Evolutionary conservation across 2,797 vertebrate species (phyloP).

Genomic region (Valencia hispanica): DNA sequence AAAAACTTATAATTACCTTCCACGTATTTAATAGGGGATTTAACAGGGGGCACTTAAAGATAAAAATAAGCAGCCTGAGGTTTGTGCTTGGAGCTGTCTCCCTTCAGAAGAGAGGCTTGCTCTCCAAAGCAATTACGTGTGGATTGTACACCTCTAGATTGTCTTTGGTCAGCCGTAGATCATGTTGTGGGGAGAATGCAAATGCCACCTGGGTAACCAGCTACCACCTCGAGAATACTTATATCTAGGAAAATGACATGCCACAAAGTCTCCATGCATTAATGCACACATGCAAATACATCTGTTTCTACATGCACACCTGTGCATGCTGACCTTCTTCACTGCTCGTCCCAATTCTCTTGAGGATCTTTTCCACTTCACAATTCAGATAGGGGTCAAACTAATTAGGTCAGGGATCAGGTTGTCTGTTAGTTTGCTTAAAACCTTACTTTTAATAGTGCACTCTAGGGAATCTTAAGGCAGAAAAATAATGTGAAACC

Average conservation of each 20-base stretch:
- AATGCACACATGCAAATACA: background rate
- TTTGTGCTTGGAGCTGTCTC: slow-evolving; percentile 18
- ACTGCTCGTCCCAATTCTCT: slow-evolving; percentile 55
- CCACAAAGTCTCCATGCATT: slow-evolving; percentile 5
- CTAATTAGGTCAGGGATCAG: slow-evolving; percentile 64
- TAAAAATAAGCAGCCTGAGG: background rate
- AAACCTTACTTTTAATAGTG: slow-evolving; percentile 26
- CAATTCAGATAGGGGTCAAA: slow-evolving; percentile 64
- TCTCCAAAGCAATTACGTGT: slow-evolving; percentile 27
- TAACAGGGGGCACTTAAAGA: slow-evolving; percentile 15
- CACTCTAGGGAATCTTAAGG: slow-evolving; percentile 11
- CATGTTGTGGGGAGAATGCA: slow-evolving; percentile 65
- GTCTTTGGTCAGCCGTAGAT: slow-evolving; percentile 43
- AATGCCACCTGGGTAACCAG: slow-evolving; percentile 73
- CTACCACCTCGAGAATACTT: slow-evolving; percentile 41
- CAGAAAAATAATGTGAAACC: slow-evolving; percentile 9
- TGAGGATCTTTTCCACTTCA: slow-evolving; percentile 46
- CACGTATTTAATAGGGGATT: slow-evolving; percentile 21
- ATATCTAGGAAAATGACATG: slow-evolving; percentile 65
- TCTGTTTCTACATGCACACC: slow-evolving; percentile 10
- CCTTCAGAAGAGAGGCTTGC: slow-evolving; percentile 14
- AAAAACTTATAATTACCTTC: slow-evolving; percentile 5
- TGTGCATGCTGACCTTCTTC: slow-evolving; percentile 26
- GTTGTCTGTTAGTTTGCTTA: slow-evolving; percentile 49
- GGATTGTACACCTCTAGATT: slow-evolving; percentile 22